These are phyloP conservation scores for Coptodon rendalli DNA, from an alignment of 2,113 vertebrate species.

Conservation along the genomic window DNA sequence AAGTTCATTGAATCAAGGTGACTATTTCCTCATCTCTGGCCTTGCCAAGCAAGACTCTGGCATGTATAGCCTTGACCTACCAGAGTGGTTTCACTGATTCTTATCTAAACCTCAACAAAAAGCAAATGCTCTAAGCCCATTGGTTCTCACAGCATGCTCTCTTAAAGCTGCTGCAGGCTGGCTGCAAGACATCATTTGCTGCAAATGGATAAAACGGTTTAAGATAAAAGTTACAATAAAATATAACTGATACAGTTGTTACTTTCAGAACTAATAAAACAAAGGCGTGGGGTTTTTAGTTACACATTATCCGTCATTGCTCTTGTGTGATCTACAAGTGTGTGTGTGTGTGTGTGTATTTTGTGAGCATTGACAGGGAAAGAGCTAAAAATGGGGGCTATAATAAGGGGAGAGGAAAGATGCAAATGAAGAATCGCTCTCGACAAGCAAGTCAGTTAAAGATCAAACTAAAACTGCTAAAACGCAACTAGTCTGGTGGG, in stretches of 20 bases:
- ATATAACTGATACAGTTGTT: neutral
- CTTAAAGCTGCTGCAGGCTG: neutral
- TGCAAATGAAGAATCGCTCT: neutral
- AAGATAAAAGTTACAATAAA: neutral
- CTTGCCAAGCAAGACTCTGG: neutral
- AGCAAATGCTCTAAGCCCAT: neutral
- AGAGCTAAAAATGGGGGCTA: neutral
- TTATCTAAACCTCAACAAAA: neutral
- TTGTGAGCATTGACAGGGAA: neutral
- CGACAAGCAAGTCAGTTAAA: neutral
- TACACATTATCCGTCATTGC: neutral
- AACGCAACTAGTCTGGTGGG: neutral
- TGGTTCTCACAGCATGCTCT: neutral
- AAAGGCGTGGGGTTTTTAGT: neutral
- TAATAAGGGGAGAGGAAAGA: neutral
- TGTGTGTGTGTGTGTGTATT: neutral
- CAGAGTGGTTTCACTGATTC: neutral
- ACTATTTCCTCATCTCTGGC: neutral
- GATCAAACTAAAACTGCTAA: neutral
- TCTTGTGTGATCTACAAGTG: neutral
- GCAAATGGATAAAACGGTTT: neutral
- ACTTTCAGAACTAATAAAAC: neutral
- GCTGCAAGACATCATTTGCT: neutral
- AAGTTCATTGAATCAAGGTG: neutral
- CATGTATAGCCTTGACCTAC: neutral